Evolutionary conservation across 2,113 vertebrate genomes (phyloP), one percentile per base, ranked within the genome.

Genomic region (Ifrita kowaldi): DNA sequence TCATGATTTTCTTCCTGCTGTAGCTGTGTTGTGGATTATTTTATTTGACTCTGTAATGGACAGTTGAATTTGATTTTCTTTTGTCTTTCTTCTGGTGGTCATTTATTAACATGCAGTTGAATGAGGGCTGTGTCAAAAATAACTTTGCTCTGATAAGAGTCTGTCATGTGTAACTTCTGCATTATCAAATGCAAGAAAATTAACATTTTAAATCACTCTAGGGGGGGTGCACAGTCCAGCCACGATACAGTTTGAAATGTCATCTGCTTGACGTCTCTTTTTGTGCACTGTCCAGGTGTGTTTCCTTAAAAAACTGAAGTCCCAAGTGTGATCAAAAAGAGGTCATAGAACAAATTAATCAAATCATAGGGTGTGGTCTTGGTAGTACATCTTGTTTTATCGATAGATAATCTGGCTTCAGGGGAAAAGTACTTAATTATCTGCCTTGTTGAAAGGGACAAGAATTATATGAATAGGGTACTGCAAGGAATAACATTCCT

Each of bases 261-360:
- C 46, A 57, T 65, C 73, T 77, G 33, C 47, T 77, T 82, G 73
- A 30, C 47, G 9, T 84, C 32, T 76, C 21, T 74, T 93, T 84
- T 93, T 70, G 37, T 1, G 3, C 49, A 19, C 35, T 56, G 32
- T 67, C 55, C 55, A 77, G 47, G 88, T 86, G 28, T 80, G 33
- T 76, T 87, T 88, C 71, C 67, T 64, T 89, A 76, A 37, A 87
- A 94, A 90, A 75, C 15, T 62, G 10, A 82, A 89, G 63, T 82
- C 84, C n/a, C 23, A 39, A 64, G 20, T 79, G 50, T 65, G 80
- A 71, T 73, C 84, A 53, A 93, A 85, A 95, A 70, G 87, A 89
- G 65, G 70, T 84, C 55, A 84, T 71, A 84, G 73, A 93, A 71
- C 37, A 93, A 87, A 96, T 85, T 70, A 78, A 93, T 94, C 70